These are phyloP conservation scores for Lepus americanus DNA, from an alignment of 2,113 vertebrate genomes.

Conservation along the genomic window DNA sequence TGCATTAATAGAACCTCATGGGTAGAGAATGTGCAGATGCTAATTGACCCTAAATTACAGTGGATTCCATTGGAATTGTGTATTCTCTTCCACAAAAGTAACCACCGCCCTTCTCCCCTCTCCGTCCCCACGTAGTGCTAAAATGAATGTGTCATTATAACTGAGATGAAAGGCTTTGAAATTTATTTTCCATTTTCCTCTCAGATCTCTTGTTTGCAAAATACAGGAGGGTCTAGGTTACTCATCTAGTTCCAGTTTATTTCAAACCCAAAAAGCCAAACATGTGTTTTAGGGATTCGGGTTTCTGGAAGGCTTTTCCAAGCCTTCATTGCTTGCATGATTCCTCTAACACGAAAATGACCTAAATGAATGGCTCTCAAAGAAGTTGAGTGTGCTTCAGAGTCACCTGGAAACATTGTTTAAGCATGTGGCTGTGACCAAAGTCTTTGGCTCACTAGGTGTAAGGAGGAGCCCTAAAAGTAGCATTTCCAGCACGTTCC, in stretches of 20 bases:
- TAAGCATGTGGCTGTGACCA: background rate
- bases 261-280: slow-evolving; percentile 33
- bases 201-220: slow-evolving; percentile 80
- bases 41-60: slow-evolving; percentile 77
- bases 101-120: background rate
- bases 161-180: slow-evolving; percentile 72
- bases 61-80: slow-evolving; percentile 78
- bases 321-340: slow-evolving; percentile 25
- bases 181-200: slow-evolving; percentile 76
- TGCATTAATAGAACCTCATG: slow-evolving; percentile 69
- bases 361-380: background rate
- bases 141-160: slow-evolving; percentile 72
- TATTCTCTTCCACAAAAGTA: slow-evolving; percentile 53
- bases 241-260: slow-evolving; percentile 73
- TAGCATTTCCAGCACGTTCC: background rate
- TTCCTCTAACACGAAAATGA: background rate
- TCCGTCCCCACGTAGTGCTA: slow-evolving; percentile 34
- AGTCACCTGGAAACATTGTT: background rate
- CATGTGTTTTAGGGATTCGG: slow-evolving; percentile 19
- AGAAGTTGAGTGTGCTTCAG: background rate
- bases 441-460: background rate
- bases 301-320: slow-evolving; percentile 42
- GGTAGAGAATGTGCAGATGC: slow-evolving; percentile 69
- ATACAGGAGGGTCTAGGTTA: slow-evolving; percentile 66
- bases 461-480: background rate